Evolutionary conservation across 2,797 vertebrate species (phyloP), one percentile per base, ranked within the genome.

Genomic region (Dromococcyx pavoninus): DNA sequence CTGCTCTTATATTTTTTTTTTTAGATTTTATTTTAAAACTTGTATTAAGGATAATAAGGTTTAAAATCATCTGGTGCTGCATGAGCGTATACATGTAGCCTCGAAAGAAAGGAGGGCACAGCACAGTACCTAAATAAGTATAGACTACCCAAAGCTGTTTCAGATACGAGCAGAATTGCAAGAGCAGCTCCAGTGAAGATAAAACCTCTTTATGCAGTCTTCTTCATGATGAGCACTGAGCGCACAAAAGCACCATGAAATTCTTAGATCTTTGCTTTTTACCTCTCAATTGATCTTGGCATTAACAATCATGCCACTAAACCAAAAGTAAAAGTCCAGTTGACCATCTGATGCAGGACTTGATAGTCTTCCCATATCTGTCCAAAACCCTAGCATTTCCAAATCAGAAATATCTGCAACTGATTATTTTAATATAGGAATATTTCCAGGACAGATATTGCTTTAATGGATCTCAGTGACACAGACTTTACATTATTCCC

Each of bases 261-360:
- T 21, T 3, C 79, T 86, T 75, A 89, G 15, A 91, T 24, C 11
- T 86, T 58, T 77, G 37, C 19, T 67, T 75, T 94, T 61, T 61
- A 69, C 19, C 10, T 75, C 78, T 46, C 1, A 2, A 51, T 0
- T 64, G 60, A 91, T 79, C 24, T 23, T 30, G 41, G 43, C 33
- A 72, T 62, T 64, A 85, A 64, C 22, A 64, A 53, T 13, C 19
- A 57, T 24, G n/a, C 17, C 33, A 76, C 32, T 54, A 91, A 80
- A 81, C 14, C 50, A 50, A 60, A 82, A 0, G 1, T 32, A 14
- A 7, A 80, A 80, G 25, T 69, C 32, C 54, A 65, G 37, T 19
- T 56, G 15, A 48, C 27, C 58, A 70, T 17, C 64, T 13, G 33
- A 73, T 56, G 8, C 10, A 65, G 41, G 28, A 66, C 41, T 43